Conservation (phyloP, 2,113 vertebrate species). For the Podilymbus podiceps region DNA sequence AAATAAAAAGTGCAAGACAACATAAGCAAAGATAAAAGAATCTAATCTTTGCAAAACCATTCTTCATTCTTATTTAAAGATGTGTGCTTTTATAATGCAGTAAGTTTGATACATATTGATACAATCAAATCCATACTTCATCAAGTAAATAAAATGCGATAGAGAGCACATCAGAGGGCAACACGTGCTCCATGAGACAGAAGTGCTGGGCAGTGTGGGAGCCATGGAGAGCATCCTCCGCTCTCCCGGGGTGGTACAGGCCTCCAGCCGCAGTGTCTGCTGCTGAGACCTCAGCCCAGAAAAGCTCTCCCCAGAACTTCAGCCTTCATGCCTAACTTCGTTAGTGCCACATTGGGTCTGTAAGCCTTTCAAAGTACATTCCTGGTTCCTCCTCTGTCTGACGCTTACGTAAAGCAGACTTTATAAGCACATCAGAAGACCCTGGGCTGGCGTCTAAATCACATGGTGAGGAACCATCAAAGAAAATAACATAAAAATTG, state of each 20-base stretch:
- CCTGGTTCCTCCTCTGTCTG: not conserved
- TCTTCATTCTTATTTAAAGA: not conserved
- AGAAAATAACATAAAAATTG: not conserved
- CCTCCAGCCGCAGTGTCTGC: not conserved
- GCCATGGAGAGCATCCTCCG: not conserved
- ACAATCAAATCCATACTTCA: not conserved
- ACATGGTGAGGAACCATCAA: not conserved
- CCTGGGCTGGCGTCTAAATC: not conserved
- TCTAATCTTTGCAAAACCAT: not conserved
- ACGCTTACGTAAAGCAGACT: not conserved
- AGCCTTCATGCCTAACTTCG: not conserved
- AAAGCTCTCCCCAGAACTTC: not conserved
- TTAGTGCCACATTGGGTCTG: not conserved
- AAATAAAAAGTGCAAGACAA: not conserved
- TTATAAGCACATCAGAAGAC: not conserved
- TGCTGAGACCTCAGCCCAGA: not conserved
- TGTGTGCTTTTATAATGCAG: accelerated
- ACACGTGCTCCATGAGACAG: accelerated
- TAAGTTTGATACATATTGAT: too few species aligned
- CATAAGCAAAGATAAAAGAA: not conserved
- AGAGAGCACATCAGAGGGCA: not conserved
- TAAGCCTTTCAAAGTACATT: not conserved
- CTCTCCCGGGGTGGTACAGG: not conserved
- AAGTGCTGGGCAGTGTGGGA: not conserved
- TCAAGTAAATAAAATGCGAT: not conserved